Evolutionary conservation across 2,113 vertebrate species (phyloP), one percentile per base, ranked within the genome.

Genomic region (Fulica atra): DNA sequence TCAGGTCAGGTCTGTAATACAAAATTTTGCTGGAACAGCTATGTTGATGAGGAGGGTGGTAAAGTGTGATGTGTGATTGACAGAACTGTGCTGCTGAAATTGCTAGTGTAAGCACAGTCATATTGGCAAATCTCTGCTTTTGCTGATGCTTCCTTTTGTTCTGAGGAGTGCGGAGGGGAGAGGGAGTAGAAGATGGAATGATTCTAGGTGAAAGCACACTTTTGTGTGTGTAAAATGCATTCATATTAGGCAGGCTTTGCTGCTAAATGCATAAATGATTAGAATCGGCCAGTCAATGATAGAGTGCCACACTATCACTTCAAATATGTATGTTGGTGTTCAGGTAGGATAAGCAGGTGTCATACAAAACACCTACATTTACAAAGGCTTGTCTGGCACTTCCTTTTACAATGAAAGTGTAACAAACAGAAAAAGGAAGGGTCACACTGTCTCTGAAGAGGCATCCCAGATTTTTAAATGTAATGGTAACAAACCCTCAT

Each of bases 11-110:
- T 57, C 80, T 89, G 31, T 66, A 94, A 82, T 80, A 86, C n/a
- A 88, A 92, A 94, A 93, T 96, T 95, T 90, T 96, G 90, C 96
- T 95, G 76, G 54, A 90, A 71, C 82, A 96, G 92, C 82, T 86
- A 31, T 92, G 90, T 78, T 94, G 92, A 93, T 95, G 85, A 81
- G 64, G 68, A 86, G 70, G 66, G 66, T 89, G 63, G 84, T 94
- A 72, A 89, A 95, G 57, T 84, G 82, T 88, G 90, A 93, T 88
- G 69, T 88, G 88, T 93, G 92, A 95, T 56, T 95, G 93, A 95
- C 93, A 96, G 89, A 88, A 85, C 60, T 56, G 76, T 68, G 85
- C 71, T 93, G 93, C 26, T 86, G 68, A 93, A 96, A 94, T 88
- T 0, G 76, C 93, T 88, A 11, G 7, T 57, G 82, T 86, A 92